Evolutionary conservation across 2,797 vertebrate species (phyloP), one percentile per base, ranked within the genome.

Genomic region (Poeciliopsis presidionis): DNA sequence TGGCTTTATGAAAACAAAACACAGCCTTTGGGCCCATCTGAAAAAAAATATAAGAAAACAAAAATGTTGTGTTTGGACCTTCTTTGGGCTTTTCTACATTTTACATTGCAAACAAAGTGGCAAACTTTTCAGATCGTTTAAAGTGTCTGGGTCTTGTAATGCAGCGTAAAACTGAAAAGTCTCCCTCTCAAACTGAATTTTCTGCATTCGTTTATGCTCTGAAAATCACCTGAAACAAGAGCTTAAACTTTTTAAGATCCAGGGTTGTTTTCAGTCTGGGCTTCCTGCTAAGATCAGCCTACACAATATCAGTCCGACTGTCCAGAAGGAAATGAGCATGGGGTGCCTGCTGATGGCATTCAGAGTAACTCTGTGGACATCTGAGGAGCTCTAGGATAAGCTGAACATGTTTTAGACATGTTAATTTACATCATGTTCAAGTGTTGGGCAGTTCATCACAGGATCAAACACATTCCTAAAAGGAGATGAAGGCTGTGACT

Each of bases 281-380:
- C 11, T n/a, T 61, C 51, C 25, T n/a, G 28, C 53, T 16, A 22
- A 73, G 67, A 57, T 80, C 70, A 53, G 45, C 57, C 73, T 67
- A 12, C 45, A 46, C 25, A 46, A 55, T 72, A 51, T 72, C 46
- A 72, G 73, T 9, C 73, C 6, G 20, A 65, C 67, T 18, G 57
- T 71, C 20, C 22, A 28, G 65, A 63, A 41, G 49, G 65, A 74
- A 70, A 36, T 33, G 71, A 49, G 75, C 33, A 59, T 33, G 36
- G 8, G 53, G 45, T 59, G 59, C 59, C 5, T 69, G 49, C 67
- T 74, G 25, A 41, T 63, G 25, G 20, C 28, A 22, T 71, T 22
- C 33, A 57, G 43, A 55, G 61, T 18, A 22, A 70, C 41, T 69
- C 22, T 28, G 22, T 16, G 12, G 22, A 70, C 67, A 28, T 70